Conservation (phyloP, 2,888 invertebrate genomes). For the Blastobasis adustella region DNA sequence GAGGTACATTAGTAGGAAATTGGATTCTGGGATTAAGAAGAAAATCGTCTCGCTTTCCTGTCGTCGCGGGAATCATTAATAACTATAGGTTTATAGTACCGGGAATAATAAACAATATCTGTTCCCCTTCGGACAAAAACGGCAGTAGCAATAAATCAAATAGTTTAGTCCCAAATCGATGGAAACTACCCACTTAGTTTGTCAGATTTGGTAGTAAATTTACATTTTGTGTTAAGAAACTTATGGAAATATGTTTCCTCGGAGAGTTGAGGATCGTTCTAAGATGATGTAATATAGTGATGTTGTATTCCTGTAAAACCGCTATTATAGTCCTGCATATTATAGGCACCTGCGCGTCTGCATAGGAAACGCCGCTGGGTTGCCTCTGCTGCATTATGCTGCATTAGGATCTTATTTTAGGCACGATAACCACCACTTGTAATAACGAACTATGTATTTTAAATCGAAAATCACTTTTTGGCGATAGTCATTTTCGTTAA, state of each 20-base stretch:
- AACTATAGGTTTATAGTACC: slow-evolving; percentile 9
- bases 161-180: slow-evolving; percentile 17
- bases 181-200: slow-evolving; percentile 13
- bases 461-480: too few relatives aligned
- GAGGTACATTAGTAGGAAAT: slow-evolving; percentile 31
- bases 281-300: not conserved
- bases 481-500: too few relatives aligned
- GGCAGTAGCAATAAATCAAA: slow-evolving; percentile 16
- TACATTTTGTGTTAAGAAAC: slow-evolving; percentile 14
- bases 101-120: slow-evolving; percentile 11
- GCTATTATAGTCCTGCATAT: too few relatives aligned
- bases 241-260: slow-evolving; percentile 17
- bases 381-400: too few relatives aligned
- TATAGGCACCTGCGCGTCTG: too few relatives aligned
- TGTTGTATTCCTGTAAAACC: too few relatives aligned
- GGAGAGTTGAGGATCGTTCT: slow-evolving; percentile 13
- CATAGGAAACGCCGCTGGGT: too few relatives aligned
- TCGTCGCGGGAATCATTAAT: slow-evolving; percentile 15
- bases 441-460: too few relatives aligned
- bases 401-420: too few relatives aligned
- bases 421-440: too few relatives aligned
- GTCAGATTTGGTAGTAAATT: slow-evolving; percentile 15
- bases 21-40: slow-evolving; percentile 27
- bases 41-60: slow-evolving; percentile 20
- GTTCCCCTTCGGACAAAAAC: slow-evolving; percentile 5